These are phyloP conservation scores for Drosophila willistoni DNA, from an alignment of 1,140 invertebrate genomes.

Conservation along the genomic window DNA sequence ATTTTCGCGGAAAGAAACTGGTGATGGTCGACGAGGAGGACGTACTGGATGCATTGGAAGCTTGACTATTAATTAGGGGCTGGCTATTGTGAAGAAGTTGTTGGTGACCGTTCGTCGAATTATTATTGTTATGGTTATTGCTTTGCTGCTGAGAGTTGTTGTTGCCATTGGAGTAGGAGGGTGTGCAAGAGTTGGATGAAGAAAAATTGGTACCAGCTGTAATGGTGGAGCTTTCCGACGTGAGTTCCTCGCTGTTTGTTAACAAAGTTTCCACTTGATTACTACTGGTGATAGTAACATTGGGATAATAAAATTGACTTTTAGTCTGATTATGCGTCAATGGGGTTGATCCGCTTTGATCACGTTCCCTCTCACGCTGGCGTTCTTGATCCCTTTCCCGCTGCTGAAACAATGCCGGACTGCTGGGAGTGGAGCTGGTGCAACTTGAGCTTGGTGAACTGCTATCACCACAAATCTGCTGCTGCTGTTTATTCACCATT, in stretches of 20 bases:
- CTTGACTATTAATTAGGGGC: constrained; percentile 57
- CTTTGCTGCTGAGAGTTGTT: constrained; percentile 20
- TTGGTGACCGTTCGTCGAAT: constrained; percentile 40
- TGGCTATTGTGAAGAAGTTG: constrained; percentile 57
- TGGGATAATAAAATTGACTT: constrained; percentile 93
- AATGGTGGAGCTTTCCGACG: constrained; percentile 15
- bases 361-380: constrained; percentile 83
- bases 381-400: constrained; percentile 83
- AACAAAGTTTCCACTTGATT: constrained; percentile 5
- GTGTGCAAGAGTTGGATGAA: background rate
- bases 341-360: constrained; percentile 35
- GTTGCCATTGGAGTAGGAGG: constrained; percentile 19
- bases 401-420: constrained; percentile 90
- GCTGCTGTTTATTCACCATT: constrained; percentile 65
- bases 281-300: constrained; percentile 72
- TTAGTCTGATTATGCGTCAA: constrained; percentile 82
- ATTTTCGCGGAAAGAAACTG: constrained; percentile 72
- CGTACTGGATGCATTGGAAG: constrained; percentile 55
- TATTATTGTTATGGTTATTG: constrained; percentile 38
- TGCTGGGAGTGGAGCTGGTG: constrained; percentile 97
- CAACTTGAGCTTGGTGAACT: constrained; percentile 98
- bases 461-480: constrained; percentile 87
- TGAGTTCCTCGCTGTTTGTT: background rate
- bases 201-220: constrained; percentile 1
- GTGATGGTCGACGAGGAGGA: constrained; percentile 43